Conservation (phyloP, 2,888 invertebrate genomes). For the Zonitis immaculata region DNA sequence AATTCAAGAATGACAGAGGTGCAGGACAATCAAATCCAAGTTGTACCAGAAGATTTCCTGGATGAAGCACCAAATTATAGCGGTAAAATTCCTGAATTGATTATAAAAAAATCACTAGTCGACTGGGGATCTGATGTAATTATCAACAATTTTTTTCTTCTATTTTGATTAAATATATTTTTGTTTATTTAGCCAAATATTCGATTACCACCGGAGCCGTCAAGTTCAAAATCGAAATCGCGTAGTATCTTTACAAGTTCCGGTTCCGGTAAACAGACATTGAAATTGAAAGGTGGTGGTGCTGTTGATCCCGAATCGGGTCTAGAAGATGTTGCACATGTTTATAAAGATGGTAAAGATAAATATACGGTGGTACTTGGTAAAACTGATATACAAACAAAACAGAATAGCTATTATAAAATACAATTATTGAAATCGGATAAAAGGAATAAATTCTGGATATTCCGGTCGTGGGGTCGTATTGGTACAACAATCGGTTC, state of each 20-base stretch:
- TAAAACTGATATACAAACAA: constrained; percentile 76
- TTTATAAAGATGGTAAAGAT: constrained; percentile 57
- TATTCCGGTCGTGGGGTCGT: constrained; percentile 82
- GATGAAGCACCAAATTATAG: constrained; percentile 60
- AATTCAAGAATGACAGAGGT: constrained; percentile 62
- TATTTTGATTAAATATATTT: neutral
- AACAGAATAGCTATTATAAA: constrained; percentile 94
- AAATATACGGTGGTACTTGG: constrained; percentile 79
- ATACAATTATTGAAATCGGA: constrained; percentile 83
- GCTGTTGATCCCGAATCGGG: constrained; percentile 92
- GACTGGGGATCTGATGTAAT: constrained; percentile 81
- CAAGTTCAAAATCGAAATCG: constrained; percentile 37
- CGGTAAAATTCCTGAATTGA: constrained; percentile 59
- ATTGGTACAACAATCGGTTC: constrained; percentile 92
- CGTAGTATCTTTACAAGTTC: constrained; percentile 50
- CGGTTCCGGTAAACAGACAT: constrained; percentile 57
- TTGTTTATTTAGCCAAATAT: constrained; percentile 36
- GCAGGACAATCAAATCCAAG: constrained; percentile 66
- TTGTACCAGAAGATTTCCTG: constrained; percentile 73
- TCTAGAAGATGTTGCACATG: constrained; percentile 72
- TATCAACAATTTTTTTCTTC: too few species aligned
- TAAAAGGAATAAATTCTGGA: constrained; percentile 53
- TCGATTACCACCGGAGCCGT: constrained; percentile 39
- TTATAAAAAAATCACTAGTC: constrained; percentile 69
- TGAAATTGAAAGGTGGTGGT: constrained; percentile 73